Evolutionary conservation across 53 echinoderm and acorn worm species (phyloP), one percentile per base, ranked within the genome.

Genomic region (Echinarachnius parma): DNA sequence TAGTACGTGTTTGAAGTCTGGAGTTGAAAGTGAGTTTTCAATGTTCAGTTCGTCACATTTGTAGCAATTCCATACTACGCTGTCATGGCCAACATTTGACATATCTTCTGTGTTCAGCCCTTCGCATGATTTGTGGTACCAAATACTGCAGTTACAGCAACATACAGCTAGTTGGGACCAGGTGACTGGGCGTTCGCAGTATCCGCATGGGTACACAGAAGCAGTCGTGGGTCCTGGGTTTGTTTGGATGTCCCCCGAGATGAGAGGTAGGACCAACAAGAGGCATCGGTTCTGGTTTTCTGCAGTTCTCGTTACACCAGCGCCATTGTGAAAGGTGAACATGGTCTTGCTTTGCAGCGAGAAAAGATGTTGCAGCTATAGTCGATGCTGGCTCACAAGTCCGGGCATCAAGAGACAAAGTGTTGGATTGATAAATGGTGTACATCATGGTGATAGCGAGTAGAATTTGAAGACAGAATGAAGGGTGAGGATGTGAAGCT

Each of bases 121-220:
- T n/a, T 65, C 47, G 24, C 46, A 65, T 4, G 65, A 65, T 65
- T 65, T 46, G 27, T 66, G 78, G 42, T 78, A 64, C 78, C 78
- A 78, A 14, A 59, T 23, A n/a, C 35, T 64, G 53, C 78, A 78
- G 21, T 78, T 63, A 13, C 64, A 50, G 42, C 63, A 62, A 28
- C 78, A 78, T 9, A 78, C 78, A 28, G 65, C 66, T 42, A 28
- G 65, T 53, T 53, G 54, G 1, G 57, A 66, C 78, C 78, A 78
- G 31, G 52, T 65, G 16, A 78, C 66, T 10, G 55, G 57, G 19
- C 25, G 34, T 54, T 66, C 46, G 37, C 79, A 78, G 8, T 66
- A 42, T 21, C 60, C 80, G 67, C 68, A 79, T 13, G 59, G 66
- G 21, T 79, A 66, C 5, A 79, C 45, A 35, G 66, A 15, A 10